These are phyloP conservation scores for Punctoribates punctum DNA, from an alignment of 2,888 invertebrate species.

Conservation along the genomic window DNA sequence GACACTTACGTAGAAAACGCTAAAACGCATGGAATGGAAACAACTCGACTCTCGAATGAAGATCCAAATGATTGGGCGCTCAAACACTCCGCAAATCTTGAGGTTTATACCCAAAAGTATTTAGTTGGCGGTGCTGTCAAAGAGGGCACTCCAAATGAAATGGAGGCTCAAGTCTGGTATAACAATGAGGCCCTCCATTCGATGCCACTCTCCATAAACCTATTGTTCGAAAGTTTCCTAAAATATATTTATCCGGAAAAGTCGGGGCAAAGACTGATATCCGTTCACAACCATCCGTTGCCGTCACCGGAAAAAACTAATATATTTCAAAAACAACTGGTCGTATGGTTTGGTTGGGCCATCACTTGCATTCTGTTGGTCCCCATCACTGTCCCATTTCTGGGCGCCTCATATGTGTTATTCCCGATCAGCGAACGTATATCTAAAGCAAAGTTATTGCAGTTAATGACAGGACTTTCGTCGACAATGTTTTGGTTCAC, in stretches of 20 bases:
- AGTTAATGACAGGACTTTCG: conserved; percentile 44
- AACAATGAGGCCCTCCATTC: conserved; percentile 43
- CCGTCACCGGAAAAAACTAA: too few relatives aligned
- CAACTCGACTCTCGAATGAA: neutral
- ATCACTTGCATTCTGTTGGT: conserved; percentile 34
- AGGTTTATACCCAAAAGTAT: conserved; percentile 31
- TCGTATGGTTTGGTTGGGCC: conserved; percentile 25
- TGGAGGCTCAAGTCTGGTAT: conserved; percentile 7
- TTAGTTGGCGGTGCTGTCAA: neutral
- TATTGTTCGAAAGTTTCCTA: conserved; percentile 33
- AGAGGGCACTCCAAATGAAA: neutral
- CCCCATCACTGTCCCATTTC: conserved; percentile 44
- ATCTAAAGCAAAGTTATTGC: conserved; percentile 44
- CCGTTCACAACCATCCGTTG: neutral
- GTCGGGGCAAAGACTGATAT: neutral
- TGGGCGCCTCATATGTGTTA: conserved; percentile 44
- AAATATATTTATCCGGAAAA: conserved; percentile 1
- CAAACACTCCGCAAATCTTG: neutral
- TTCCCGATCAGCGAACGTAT: conserved; percentile 45
- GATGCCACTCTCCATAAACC: conserved; percentile 25
- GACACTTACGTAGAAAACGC: conserved; percentile 9
- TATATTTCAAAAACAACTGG: too few relatives aligned
- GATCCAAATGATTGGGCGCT: conserved; percentile 13
- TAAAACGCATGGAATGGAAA: neutral
- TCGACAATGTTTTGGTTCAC: conserved; percentile 40